These are phyloP conservation scores for Brassicogethes aeneus DNA, from an alignment of 2,888 invertebrate genomes.

Conservation along the genomic window DNA sequence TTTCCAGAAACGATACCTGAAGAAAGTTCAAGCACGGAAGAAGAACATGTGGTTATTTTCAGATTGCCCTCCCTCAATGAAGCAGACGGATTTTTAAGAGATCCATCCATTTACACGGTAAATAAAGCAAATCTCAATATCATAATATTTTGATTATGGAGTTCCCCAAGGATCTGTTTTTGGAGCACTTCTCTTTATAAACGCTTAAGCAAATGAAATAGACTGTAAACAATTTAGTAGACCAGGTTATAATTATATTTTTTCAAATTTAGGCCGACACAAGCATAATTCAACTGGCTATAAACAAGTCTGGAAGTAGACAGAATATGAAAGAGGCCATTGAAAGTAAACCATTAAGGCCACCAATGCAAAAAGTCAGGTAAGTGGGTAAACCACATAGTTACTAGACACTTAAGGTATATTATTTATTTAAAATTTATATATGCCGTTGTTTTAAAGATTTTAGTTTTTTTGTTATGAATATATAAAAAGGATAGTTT, in stretches of 20 bases:
- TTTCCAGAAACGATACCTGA: constrained; percentile 91
- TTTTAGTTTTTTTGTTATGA: no score
- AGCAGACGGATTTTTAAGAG: constrained; percentile 61
- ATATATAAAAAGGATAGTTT: no score
- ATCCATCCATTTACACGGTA: constrained; percentile 75
- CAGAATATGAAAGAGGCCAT: constrained; percentile 44
- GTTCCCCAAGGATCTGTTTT: no score
- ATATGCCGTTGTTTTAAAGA: no score
- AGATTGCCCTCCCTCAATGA: constrained; percentile 68
- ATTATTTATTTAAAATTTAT: no score
- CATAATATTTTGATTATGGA: constrained; percentile 1
- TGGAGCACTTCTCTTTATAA: no score
- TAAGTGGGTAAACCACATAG: constrained; percentile 31
- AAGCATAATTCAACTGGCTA: constrained; percentile 61
- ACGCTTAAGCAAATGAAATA: no score
- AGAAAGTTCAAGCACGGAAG: constrained; percentile 86
- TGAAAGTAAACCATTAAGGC: constrained; percentile 41
- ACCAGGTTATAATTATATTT: constrained; percentile 1
- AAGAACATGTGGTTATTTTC: constrained; percentile 86
- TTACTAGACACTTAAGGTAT: no score
- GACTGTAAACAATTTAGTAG: no score
- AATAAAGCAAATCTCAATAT: constrained; percentile 15
- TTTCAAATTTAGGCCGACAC: constrained; percentile 55
- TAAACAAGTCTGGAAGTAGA: constrained; percentile 43
- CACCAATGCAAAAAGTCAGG: constrained; percentile 55